Evolutionary conservation across 30 jellyfish, hydroid and myxozoan genomes (phyloP), one percentile per base, ranked within the genome.

Genomic region (Rhopilema esculentum): DNA sequence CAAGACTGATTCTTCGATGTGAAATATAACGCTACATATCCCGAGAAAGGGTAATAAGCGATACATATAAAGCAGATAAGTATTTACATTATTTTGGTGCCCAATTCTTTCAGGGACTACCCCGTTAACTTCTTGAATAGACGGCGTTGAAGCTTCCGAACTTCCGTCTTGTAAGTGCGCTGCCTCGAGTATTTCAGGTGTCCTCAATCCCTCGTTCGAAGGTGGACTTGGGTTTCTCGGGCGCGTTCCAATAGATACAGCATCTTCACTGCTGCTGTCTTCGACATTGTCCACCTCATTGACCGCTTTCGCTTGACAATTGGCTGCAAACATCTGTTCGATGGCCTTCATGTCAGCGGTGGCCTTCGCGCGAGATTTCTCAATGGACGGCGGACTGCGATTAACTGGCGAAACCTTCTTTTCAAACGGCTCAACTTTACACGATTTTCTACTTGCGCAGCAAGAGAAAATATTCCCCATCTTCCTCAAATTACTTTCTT

Each of bases 141-240:
- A 12, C 57, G 57, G 57, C 57, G 57, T 40, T 12, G 57, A 40
- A 6, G 9, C 57, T 6, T 40, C 57, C 12, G 57, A 40, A 40
- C 57, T 12, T 2, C n/a, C 72, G 27, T 63, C 72, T 2, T 2
- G n/a, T 18, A n/a, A 63, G 8, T 63, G 49, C n/a, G 4, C 22
- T 4, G 22, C 12, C 2, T 67, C 78, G 22, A n/a, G 50, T 20
- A 16, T 32, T 67, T 28, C 49, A 1, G 28, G 28, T 26, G 78
- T 67, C 49, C 49, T 49, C 16, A 4, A 8, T 12, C 12, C 24
- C 20, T 33, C 25, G 52, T 40, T 49, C 16, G 0, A 20, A 0
- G 87, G 87, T 0, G 87, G 87, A 25, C 87, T 76, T 16, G 87
- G 87, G 76, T 76, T 76, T 26, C 62, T 50, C 0, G 87, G 87